Base-by-base conservation (phyloP, 2,113 vertebrate genomes). In the Barbus barbus region DNA sequence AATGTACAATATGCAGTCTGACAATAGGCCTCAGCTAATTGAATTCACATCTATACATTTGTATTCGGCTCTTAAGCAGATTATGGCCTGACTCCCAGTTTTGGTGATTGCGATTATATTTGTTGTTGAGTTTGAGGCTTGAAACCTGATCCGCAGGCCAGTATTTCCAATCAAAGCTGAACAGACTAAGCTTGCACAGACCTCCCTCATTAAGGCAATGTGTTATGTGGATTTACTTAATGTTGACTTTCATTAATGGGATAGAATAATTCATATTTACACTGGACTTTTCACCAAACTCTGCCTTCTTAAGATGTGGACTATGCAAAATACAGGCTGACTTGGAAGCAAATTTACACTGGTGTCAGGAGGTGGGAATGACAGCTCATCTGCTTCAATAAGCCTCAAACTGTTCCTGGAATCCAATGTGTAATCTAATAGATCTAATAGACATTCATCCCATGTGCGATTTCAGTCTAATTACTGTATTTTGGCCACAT, bases 311-410 rank as follows among this genome's bases (percentile, higher is more conserved):
- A 24, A 44, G 77, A 58, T 61, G 53, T 61, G 22, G 33, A 13
- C 22, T 18, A 53, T 33, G 48, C 48, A 77, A 77, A 77, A 33
- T 16, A 56, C 48, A 75, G 72, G 18, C 20, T 77, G 74, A 33
- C 24, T 77, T 56, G 48, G 28, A 33, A 56, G 48, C 48, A 61
- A 41, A 60, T 78, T 41, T 78, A 28, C 77, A 44, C 14, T 16
- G 22, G 28, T 78, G 56, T 78, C 22, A 61, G 36, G n/a, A n/a
- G 26, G 22, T n/a, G 31, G 51, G 28, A 33, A 60, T 78, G 53
- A 61, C 77, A 61, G 53, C 77, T 78, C 77, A 78, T 78, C 77
- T 61, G 56, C 53, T 61, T 31, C 41, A 78, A 61, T 78, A 78
- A 78, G 22, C 31, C 56, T 78, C 53, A 78, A 78, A 78, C 5